A percentile compares a stretch with the other conserved stretches of the same genome.
phyloP scores from a whole-genome alignment of 2,113 vertebrate species.

The Melanocharis versteri region DNA sequence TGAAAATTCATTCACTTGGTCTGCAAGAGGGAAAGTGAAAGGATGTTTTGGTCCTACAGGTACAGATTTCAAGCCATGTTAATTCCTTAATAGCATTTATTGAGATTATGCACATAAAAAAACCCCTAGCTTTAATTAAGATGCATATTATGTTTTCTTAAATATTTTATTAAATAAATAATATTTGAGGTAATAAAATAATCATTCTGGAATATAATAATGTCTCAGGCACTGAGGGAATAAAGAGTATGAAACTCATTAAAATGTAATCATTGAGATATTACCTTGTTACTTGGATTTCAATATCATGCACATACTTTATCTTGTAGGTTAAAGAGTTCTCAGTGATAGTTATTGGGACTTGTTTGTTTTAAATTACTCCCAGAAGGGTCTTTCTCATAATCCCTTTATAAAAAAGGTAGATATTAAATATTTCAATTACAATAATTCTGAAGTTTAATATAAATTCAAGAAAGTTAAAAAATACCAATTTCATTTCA shows the following conservation, averaged over 20 bases:
- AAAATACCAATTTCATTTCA: neutral
- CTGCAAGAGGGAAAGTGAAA: neutral
- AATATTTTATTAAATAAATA: neutral
- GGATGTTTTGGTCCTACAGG: neutral
- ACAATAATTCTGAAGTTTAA: neutral
- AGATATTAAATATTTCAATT: neutral
- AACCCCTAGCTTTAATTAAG: neutral
- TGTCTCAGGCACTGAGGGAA: neutral
- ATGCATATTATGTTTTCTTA: neutral
- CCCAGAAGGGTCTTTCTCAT: neutral
- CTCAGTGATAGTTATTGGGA: neutral
- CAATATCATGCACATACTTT: neutral
- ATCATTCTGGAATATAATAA: neutral
- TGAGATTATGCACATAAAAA: neutral
- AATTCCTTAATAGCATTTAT: neutral
- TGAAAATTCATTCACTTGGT: neutral
- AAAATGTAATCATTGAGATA: neutral
- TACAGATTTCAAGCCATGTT: neutral
- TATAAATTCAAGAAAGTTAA: neutral
- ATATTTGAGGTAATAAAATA: neutral
- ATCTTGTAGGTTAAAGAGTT: neutral
- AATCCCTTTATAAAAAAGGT: neutral
- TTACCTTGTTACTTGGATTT: neutral
- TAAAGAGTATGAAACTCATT: neutral
- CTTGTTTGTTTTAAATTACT: neutral